A percentile compares a stretch with the other conserved stretches of the same genome.
Evolutionary conservation across 1,140 invertebrate species (phyloP).

Genomic region (Ostrea denselamellosa): DNA sequence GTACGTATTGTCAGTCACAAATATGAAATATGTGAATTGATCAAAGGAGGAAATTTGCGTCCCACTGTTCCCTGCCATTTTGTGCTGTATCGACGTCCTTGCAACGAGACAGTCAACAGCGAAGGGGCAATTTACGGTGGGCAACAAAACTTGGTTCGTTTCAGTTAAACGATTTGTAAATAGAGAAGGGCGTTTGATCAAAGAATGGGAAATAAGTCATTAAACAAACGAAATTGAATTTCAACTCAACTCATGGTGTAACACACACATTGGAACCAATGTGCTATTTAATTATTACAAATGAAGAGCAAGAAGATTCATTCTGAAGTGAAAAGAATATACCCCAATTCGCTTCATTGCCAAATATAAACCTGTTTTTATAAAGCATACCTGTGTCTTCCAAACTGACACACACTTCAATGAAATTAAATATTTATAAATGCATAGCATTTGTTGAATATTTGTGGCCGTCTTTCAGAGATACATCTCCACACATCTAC

Average conservation of each 20-base stretch:
- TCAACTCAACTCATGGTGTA: not conserved
- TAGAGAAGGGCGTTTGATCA: not conserved
- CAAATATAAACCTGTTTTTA: not conserved
- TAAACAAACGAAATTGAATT: not conserved
- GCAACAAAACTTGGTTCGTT: not conserved
- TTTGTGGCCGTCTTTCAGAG: not conserved
- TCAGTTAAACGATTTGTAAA: not conserved
- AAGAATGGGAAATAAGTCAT: not conserved
- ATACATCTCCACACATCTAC: too few relatives aligned
- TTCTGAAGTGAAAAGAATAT: not conserved
- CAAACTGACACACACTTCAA: not conserved
- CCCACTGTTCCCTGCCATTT: not conserved
- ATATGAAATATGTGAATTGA: not conserved
- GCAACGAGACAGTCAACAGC: not conserved
- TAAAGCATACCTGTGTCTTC: not conserved
- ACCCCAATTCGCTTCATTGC: not conserved
- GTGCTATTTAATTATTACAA: not conserved
- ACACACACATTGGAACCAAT: not conserved
- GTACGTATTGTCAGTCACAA: not conserved
- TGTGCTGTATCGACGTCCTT: not conserved
- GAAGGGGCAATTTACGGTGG: not conserved
- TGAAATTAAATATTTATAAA: slow-evolving; percentile 27
- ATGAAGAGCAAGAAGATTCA: not conserved
- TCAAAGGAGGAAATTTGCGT: not conserved
- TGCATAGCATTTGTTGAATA: not conserved